Conservation (phyloP, 2,888 invertebrate genomes). For the Sinohyriopsis cumingii region DNA sequence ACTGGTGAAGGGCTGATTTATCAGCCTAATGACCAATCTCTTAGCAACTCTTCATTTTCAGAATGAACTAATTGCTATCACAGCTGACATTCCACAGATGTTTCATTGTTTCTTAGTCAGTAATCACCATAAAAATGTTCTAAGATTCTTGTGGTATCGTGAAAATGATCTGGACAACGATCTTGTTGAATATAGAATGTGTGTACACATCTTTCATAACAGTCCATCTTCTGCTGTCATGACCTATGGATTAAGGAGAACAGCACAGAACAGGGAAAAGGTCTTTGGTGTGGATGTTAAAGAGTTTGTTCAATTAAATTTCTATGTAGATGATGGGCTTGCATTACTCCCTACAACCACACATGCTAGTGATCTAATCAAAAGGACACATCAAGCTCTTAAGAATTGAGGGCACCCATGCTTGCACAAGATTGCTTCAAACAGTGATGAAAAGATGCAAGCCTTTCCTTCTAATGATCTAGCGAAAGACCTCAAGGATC, state of each 20-base stretch:
- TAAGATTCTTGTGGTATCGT: constrained; percentile 16
- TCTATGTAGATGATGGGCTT: too few species aligned
- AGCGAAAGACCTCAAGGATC: background rate
- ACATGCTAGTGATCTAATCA: constrained; percentile 25
- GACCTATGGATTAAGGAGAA: too few species aligned
- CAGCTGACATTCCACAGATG: constrained; percentile 37
- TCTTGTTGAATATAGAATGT: too few species aligned
- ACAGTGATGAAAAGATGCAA: background rate
- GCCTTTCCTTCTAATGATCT: constrained; percentile 1
- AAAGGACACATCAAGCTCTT: constrained; percentile 26
- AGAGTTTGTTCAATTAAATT: too few species aligned
- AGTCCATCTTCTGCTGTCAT: too few species aligned
- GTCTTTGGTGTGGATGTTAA: too few species aligned
- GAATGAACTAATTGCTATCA: constrained; percentile 20
- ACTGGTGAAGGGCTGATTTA: constrained; percentile 2
- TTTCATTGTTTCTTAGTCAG: constrained; percentile 21
- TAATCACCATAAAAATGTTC: constrained; percentile 17
- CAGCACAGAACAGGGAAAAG: too few species aligned
- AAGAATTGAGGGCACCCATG: constrained; percentile 16
- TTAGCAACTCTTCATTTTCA: constrained; percentile 33
- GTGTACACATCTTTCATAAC: too few species aligned
- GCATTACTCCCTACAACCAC: constrained; percentile 12
- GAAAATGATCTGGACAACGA: too few species aligned
- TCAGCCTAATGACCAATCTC: constrained; percentile 27
- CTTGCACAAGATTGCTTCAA: constrained; percentile 43